Percentiles rank a stretch among this genome's conserved stretches.
phyloP scores from a whole-genome alignment of 2,797 vertebrate genomes.

The Mus minutoides region DNA sequence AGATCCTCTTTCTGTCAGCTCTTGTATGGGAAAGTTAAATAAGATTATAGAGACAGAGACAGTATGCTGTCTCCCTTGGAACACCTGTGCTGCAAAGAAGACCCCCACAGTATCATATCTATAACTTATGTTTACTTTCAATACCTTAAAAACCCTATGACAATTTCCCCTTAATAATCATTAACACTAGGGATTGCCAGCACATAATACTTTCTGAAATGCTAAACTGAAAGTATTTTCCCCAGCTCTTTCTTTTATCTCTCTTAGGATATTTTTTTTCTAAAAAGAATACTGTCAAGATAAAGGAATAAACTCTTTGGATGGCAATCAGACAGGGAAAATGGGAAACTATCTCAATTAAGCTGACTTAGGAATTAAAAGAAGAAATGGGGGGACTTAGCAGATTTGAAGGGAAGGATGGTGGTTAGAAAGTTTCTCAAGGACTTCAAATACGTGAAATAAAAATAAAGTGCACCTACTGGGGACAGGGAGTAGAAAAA shows the following conservation, averaged over 20 bases:
- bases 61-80: neutral
- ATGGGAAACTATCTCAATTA: neutral
- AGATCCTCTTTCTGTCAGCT: slow-evolving; percentile 11
- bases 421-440: neutral
- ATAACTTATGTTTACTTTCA: slow-evolving; percentile 32
- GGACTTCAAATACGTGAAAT: neutral
- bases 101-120: neutral
- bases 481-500: neutral
- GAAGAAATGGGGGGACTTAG: neutral
- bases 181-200: neutral
- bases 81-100: neutral
- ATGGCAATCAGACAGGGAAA: neutral
- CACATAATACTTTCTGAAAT: neutral
- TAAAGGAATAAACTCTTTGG: neutral
- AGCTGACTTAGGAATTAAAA: neutral
- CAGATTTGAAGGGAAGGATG: neutral
- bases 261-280: neutral
- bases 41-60: neutral
- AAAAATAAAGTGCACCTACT: neutral
- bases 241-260: neutral
- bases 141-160: neutral
- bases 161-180: slow-evolving; percentile 13
- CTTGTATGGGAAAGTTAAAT: neutral
- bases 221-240: neutral
- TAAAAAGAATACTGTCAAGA: neutral